Evolutionary conservation across 2,113 vertebrate species (phyloP).

Genomic region (Amphiprion percula): DNA sequence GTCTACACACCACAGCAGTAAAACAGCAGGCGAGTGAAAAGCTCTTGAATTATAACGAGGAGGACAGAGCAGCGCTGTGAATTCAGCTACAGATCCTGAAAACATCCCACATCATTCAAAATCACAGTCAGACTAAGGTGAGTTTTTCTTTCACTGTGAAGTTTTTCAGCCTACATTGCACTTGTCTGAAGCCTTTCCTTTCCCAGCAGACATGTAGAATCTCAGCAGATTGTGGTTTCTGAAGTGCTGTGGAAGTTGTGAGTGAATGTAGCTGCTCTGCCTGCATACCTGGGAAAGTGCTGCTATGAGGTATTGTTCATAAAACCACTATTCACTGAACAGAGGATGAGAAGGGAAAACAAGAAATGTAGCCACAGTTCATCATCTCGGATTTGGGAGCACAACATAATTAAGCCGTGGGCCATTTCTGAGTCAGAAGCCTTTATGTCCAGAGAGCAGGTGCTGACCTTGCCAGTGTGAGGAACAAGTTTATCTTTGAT

Average conservation of each 20-base stretch:
- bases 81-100: neutral
- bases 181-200: slow-evolving; percentile 12
- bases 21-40: neutral
- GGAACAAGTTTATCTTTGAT: slow-evolving; percentile 26
- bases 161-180: neutral
- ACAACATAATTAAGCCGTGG: slow-evolving; percentile 16
- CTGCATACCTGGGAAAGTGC: neutral
- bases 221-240: slow-evolving; percentile 3
- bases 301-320: slow-evolving; percentile 3
- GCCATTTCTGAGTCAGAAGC: slow-evolving; percentile 16
- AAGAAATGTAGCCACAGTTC: neutral
- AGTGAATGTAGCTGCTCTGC: neutral
- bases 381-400: neutral
- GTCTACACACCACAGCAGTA: neutral
- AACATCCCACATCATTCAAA: slow-evolving; percentile 1
- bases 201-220: slow-evolving; percentile 4
- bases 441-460: slow-evolving; percentile 10
- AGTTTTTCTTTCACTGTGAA: slow-evolving; percentile 8
- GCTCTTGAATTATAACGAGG: neutral
- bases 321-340: slow-evolving; percentile 1
- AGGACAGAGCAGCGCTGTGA: neutral
- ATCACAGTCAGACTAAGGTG: neutral
- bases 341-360: slow-evolving; percentile 2
- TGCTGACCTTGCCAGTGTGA: slow-evolving; percentile 64
- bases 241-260: slow-evolving; percentile 33